Evolutionary conservation across 1,140 invertebrate genomes (phyloP).

Genomic region (Saccostrea cuccullata): DNA sequence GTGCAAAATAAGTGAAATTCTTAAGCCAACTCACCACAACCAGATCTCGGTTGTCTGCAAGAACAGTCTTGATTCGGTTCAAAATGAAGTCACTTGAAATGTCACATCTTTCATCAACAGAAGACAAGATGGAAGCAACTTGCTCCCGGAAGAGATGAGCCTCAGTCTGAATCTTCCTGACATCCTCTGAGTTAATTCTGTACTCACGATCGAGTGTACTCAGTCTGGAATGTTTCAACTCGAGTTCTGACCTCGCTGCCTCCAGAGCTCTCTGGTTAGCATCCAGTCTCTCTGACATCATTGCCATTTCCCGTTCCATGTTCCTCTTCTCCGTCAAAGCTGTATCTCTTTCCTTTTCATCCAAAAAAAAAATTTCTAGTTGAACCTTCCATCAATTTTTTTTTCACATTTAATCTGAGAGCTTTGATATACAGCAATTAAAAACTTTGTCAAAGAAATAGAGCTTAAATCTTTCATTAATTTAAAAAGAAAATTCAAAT

Average conservation of each 20-base stretch:
- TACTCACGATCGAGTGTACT: slow-evolving; percentile 65
- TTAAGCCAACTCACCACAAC: slow-evolving; percentile 68
- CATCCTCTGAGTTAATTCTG: slow-evolving; percentile 62
- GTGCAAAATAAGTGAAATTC: too few species aligned
- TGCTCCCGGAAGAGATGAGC: slow-evolving; percentile 73
- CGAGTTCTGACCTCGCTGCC: slow-evolving; percentile 73
- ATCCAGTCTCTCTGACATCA: slow-evolving; percentile 74
- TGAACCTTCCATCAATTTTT: background rate
- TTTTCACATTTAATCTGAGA: background rate
- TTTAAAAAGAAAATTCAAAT: background rate
- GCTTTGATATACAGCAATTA: background rate
- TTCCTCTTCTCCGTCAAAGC: slow-evolving; percentile 68
- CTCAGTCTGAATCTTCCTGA: slow-evolving; percentile 64
- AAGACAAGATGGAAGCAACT: slow-evolving; percentile 70
- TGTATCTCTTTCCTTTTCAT: slow-evolving; percentile 74
- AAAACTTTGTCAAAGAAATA: background rate
- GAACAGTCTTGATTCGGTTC: slow-evolving; percentile 65
- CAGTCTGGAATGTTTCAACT: slow-evolving; percentile 69
- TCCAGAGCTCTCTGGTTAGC: slow-evolving; percentile 73
- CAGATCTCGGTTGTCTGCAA: slow-evolving; percentile 61
- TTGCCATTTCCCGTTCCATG: slow-evolving; percentile 71
- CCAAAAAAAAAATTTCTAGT: background rate
- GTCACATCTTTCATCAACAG: slow-evolving; percentile 61
- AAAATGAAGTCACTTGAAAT: slow-evolving; percentile 74
- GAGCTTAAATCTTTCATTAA: background rate